Evolutionary conservation across 2,888 invertebrate species (phyloP).

Genomic region (Baronia brevicornis): DNA sequence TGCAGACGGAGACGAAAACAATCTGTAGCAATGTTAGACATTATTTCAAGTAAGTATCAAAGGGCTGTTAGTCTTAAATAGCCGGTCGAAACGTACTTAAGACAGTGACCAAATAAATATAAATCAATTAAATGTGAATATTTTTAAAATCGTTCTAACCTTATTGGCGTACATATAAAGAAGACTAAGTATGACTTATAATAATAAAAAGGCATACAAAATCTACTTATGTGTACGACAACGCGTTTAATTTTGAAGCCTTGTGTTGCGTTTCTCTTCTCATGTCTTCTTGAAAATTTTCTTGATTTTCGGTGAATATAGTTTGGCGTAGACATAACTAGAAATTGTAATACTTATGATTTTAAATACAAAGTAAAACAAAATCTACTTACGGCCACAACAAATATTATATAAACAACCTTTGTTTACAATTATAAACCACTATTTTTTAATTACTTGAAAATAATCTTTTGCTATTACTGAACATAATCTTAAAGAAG

Average conservation of each 20-base stretch:
- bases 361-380: slow-evolving; percentile 18
- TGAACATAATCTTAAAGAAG: too few relatives aligned
- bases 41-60: slow-evolving; percentile 35
- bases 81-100: slow-evolving; percentile 45
- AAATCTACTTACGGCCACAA: slow-evolving; percentile 25
- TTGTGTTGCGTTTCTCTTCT: neutral
- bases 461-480: too few relatives aligned
- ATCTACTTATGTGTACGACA: slow-evolving; percentile 24
- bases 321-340: slow-evolving; percentile 14
- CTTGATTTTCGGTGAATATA: slow-evolving; percentile 5
- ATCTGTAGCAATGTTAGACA: slow-evolving; percentile 14
- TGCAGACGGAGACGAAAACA: too few relatives aligned
- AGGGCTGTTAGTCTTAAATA: slow-evolving; percentile 27
- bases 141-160: slow-evolving; percentile 3
- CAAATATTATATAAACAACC: slow-evolving; percentile 11
- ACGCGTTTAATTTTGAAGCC: slow-evolving; percentile 10
- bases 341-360: slow-evolving; percentile 14
- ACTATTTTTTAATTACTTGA: too few relatives aligned
- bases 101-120: slow-evolving; percentile 22
- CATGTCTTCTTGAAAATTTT: neutral
- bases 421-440: too few relatives aligned
- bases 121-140: neutral
- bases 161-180: slow-evolving; percentile 25
- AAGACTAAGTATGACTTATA: slow-evolving; percentile 26
- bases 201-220: slow-evolving; percentile 26